Base-by-base conservation (phyloP, 2,113 vertebrate genomes). In the Gadus macrocephalus region DNA sequence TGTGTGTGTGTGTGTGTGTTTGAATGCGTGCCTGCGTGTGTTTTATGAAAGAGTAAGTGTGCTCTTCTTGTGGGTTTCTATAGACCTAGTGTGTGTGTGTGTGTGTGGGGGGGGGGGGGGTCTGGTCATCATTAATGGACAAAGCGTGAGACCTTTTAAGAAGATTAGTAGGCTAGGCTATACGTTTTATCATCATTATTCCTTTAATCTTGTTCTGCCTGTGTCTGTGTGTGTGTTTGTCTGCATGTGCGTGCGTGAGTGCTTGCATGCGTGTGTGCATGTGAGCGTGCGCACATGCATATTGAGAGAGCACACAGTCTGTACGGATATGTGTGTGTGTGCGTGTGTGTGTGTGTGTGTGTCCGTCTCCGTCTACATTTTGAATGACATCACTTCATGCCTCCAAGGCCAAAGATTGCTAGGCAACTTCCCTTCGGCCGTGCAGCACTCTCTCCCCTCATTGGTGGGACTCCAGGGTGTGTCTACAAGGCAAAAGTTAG, bases 351-450 rank as follows among this genome's bases (percentile, higher is more conserved):
- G 20, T 20, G 64, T 28, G 20, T 61, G 75, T 81, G 66, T 81
- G 72, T 75, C 62, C 81, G 31, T 82, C 64, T 83, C 42, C 42
- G 42, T 49, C 11, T 82, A 76, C 67, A 53, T 78, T 73, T 69
- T 35, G 64, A 53, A 74, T 83, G 73, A 78, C 81, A 86, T 87
- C 69, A 85, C 83, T 88, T 90, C 77, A 83, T 85, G 75, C 86
- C 83, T 81, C 83, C 85, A 80, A 89, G 89, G 90, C 87, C 87
- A 91, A 90, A 91, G 86, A 90, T 91, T 91, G 90, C 91, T 89
- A 81, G 81, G 90, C 90, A 92, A 92, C 91, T 83, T 90, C 76
- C 80, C 70, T 86, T 77, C 69, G 72, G 73, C 69, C 53, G 63
- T 79, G 76, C 80, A 85, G 85, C 81, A 66, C 70, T 69, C 71